phyloP scores from a whole-genome alignment of 2,797 vertebrate genomes.

The Psittacula derbiana region DNA sequence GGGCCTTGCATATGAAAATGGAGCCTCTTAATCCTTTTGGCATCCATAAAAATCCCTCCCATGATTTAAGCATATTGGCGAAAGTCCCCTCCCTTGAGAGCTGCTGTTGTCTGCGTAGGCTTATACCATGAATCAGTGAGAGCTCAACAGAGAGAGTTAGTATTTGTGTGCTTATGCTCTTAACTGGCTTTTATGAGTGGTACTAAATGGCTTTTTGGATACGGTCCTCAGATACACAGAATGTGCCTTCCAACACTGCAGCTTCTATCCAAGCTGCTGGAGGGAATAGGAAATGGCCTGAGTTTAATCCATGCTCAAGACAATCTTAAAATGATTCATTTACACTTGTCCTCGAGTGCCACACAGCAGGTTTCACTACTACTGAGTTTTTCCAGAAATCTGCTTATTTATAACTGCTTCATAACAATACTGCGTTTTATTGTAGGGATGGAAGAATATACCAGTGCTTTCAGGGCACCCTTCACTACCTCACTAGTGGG shows the following conservation, averaged over 20 bases:
- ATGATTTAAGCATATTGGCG: not conserved
- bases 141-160: not conserved
- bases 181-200: not conserved
- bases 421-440: not conserved
- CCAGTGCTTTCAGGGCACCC: not conserved
- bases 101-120: not conserved
- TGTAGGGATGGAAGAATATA: not conserved
- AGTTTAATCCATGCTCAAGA: not conserved
- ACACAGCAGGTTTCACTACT: not conserved
- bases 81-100: not conserved
- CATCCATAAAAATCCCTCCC: not conserved
- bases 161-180: not conserved
- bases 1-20: not conserved
- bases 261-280: not conserved
- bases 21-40: not conserved
- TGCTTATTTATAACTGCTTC: not conserved
- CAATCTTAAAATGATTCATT: slow-evolving; percentile 30
- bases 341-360: not conserved
- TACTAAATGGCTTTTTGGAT: slow-evolving; percentile 22
- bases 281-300: not conserved
- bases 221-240: not conserved
- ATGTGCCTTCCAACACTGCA: not conserved
- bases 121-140: slow-evolving; percentile 7
- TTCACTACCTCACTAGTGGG: not conserved
- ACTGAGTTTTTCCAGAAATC: not conserved